Percentiles rank a stretch among this genome's conserved stretches.
Conservation (phyloP, 2,113 vertebrate species). For the Pyrgilauda ruficollis region DNA sequence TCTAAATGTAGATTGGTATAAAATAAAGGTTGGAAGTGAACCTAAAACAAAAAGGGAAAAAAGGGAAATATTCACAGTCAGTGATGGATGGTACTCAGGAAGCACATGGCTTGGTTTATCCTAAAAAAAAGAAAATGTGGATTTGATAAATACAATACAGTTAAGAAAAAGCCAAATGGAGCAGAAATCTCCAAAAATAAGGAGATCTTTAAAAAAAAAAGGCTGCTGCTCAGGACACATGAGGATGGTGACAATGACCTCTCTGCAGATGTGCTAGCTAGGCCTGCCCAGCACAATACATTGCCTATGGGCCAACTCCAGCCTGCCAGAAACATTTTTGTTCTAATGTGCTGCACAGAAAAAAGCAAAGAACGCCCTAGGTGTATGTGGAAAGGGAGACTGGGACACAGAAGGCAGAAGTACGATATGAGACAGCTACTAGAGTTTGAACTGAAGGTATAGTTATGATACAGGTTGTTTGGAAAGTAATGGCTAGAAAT, state of each 20-base stretch:
- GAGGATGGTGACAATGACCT: neutral
- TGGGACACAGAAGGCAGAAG: neutral
- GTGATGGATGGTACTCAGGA: neutral
- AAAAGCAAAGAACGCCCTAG: accelerated
- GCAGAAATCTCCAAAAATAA: neutral
- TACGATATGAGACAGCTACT: neutral
- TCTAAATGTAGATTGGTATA: neutral
- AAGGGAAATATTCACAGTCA: neutral
- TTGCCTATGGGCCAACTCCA: neutral
- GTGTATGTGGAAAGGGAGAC: neutral
- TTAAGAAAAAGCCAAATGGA: neutral
- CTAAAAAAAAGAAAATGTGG: neutral
- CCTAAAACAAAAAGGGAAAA: neutral
- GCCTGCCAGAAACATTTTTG: neutral
- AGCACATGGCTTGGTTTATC: neutral
- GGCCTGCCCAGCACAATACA: neutral
- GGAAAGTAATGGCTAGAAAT: neutral
- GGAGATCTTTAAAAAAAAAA: neutral
- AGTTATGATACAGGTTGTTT: neutral
- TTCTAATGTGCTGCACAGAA: accelerated
- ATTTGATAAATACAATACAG: neutral
- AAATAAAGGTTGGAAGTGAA: neutral
- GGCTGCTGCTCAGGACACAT: neutral
- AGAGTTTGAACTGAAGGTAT: neutral
- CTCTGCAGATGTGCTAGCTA: neutral